phyloP scores from a whole-genome alignment of 2,888 invertebrate species.

The Dryobotodes eremita region DNA sequence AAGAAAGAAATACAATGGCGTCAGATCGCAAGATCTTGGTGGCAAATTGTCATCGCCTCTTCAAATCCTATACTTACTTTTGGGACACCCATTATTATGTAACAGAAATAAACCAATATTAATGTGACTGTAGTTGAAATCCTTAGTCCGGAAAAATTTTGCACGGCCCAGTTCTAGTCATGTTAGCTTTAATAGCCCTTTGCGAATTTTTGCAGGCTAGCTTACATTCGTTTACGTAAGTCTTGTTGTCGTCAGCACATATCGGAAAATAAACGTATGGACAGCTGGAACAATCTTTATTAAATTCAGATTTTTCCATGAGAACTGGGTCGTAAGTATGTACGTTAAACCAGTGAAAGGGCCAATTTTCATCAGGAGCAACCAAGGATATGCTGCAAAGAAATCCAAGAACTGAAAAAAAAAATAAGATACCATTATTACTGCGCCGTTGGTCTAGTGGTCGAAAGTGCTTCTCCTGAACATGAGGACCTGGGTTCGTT shows the following conservation, averaged over 20 bases:
- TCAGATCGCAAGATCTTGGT: too few relatives aligned
- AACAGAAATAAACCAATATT: too few relatives aligned
- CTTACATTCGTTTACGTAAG: constrained; percentile 75
- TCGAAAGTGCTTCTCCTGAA: not conserved
- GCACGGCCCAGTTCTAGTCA: constrained; percentile 42
- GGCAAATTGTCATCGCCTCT: too few relatives aligned
- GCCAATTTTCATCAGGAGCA: not conserved
- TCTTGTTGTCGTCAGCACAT: constrained; percentile 72
- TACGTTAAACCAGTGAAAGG: not conserved
- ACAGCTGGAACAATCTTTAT: constrained; percentile 54
- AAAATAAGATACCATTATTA: not conserved
- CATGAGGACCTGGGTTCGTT: not conserved
- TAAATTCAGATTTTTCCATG: rapidly evolving
- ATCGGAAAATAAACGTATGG: constrained; percentile 74
- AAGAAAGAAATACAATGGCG: too few relatives aligned
- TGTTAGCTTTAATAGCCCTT: not conserved
- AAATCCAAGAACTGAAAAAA: constrained; percentile 38
- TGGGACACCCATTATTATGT: too few relatives aligned
- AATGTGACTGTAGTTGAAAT: not conserved
- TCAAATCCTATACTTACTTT: too few relatives aligned
- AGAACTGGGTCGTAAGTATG: not conserved
- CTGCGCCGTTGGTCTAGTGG: not conserved
- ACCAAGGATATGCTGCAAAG: not conserved
- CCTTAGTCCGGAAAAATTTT: constrained; percentile 15
- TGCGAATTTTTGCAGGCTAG: constrained; percentile 67